Base-by-base conservation (phyloP, 2,888 invertebrate genomes). In the Crepidodera aurea region DNA sequence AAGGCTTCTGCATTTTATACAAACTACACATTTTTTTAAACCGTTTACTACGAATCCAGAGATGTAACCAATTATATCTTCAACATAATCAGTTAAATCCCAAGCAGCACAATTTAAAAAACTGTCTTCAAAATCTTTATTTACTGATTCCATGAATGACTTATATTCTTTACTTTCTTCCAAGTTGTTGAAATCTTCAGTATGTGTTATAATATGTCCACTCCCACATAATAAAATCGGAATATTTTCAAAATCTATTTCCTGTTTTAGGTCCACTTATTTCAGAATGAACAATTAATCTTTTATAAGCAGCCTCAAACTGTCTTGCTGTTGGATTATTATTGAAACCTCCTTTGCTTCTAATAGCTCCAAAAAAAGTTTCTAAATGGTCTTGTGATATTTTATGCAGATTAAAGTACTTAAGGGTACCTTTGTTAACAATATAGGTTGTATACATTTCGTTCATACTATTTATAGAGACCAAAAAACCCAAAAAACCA, bases 231-330 rank as follows among this genome's bases (percentile, higher is more conserved):
- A 53, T 44, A 62, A 60, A 22, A 59, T 65, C 12, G 51, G 22
- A 2, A 59, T 15, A 22, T 29, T 39, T 7, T 44, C 39, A 1
- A 55, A 54, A n/a, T n/a, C n/a, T n/a, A 44, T 65, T 65, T 48
- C 27, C 60, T 15, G 66, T 60, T 2, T 57, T 29, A 27, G 58
- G 27, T 8, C 32, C 60, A 12, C 7, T 32, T 39, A 67, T 56
- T 51, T 67, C 62, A 8, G 19, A 53, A 27, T 57, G 34, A 4
- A 67, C 65, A 56, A 70, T 61, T 59, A 67, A 63, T 63, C 62
- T 50, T 53, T 66, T 66, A 44, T 57, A 66, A 3, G 64, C 56
- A 10, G 59, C 25, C 16, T 61, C 53, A 62, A 64, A 66, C 18
- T 68, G 64, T 12, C 60, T 46, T 16, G 57, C 62, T 22, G 60